Evolutionary conservation across 1,140 invertebrate species (phyloP).

Genomic region (Metaphire vulgaris): DNA sequence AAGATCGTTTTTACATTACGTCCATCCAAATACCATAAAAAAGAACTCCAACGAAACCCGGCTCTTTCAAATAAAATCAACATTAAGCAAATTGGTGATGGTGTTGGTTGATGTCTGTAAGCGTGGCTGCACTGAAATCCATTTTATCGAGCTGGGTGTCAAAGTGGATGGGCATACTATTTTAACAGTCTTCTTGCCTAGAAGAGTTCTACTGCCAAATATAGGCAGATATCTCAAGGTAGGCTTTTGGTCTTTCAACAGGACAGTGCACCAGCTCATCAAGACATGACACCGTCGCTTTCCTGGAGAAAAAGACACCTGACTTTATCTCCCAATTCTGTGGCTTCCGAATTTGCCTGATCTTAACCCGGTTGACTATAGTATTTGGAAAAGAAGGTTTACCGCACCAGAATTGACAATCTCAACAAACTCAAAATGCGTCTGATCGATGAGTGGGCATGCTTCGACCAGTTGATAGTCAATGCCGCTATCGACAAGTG

Average conservation of each 20-base stretch:
- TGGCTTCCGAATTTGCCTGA: background rate
- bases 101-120: background rate
- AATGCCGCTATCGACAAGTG: background rate
- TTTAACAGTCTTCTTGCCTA: background rate
- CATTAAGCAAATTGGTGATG: background rate
- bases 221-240: background rate
- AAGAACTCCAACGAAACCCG: background rate
- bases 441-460: background rate
- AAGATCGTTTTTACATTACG: background rate
- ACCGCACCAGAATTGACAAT: background rate
- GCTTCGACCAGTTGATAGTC: background rate
- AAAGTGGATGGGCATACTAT: slow-evolving; percentile 1
- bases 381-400: background rate
- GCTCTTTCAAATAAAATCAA: background rate
- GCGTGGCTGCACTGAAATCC: background rate
- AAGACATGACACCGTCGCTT: background rate
- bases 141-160: background rate
- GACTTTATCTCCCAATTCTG: background rate
- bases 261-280: background rate
- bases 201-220: background rate
- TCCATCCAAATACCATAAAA: background rate
- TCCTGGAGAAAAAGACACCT: background rate
- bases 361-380: background rate
- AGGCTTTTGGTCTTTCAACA: background rate
- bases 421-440: background rate